These are phyloP conservation scores for Argyrosomus japonicus DNA, from an alignment of 2,113 vertebrate genomes.

Conservation along the genomic window DNA sequence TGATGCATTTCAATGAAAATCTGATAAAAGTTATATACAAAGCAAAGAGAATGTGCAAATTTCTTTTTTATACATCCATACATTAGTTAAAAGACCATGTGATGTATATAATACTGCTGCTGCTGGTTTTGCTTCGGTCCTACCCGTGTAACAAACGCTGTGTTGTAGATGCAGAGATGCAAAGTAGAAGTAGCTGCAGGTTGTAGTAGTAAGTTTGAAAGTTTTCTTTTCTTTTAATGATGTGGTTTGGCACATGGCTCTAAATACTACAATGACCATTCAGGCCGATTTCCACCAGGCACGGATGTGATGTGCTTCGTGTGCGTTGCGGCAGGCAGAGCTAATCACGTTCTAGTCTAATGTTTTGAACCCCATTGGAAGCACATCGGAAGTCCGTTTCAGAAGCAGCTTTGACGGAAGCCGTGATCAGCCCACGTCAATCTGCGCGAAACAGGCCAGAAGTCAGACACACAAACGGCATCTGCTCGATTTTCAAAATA, in stretches of 20 bases:
- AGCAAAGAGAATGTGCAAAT: neutral
- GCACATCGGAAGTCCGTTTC: no score
- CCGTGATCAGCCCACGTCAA: no score
- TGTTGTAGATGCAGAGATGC: neutral
- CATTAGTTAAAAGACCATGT: neutral
- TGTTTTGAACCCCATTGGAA: no score
- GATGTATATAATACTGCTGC: neutral
- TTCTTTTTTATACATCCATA: neutral
- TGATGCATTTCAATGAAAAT: neutral
- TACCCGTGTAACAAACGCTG: neutral
- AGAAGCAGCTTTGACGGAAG: no score
- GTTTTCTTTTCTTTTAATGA: no score
- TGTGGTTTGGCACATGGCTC: neutral
- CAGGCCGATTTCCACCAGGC: no score
- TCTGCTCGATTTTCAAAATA: no score
- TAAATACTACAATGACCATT: neutral
- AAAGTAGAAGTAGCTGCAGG: neutral
- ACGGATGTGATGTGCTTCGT: no score
- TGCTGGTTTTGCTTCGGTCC: neutral
- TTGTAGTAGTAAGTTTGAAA: neutral
- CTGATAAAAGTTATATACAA: neutral
- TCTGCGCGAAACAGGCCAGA: no score
- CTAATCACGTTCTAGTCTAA: no score
- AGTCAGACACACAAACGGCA: no score
- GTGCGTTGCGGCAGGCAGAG: no score